Conservation (phyloP, 2,888 invertebrate species). For the Drosophila tripunctata region DNA sequence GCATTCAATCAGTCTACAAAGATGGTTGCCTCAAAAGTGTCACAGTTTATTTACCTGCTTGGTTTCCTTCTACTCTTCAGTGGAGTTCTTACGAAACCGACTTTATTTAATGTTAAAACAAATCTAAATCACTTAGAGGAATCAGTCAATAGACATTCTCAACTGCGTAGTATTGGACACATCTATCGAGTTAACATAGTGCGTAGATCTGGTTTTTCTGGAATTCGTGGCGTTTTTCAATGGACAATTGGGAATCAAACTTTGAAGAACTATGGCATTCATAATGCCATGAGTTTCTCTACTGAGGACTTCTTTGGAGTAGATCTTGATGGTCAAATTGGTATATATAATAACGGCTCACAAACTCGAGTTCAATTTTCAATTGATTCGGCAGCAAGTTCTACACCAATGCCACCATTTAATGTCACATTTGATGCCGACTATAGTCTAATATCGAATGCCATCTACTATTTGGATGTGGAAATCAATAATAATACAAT, state of each 20-base stretch:
- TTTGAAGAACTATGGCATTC: neutral
- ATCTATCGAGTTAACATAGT: too few species aligned
- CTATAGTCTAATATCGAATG: conserved; percentile 2
- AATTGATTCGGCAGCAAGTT: neutral
- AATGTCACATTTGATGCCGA: neutral
- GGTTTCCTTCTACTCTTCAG: neutral
- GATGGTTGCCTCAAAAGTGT: neutral
- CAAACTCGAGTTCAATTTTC: neutral
- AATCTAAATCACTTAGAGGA: neutral
- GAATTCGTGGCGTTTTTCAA: conserved; percentile 20
- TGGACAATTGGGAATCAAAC: neutral
- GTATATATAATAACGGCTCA: conserved; percentile 7
- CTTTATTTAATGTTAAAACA: neutral
- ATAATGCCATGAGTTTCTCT: conserved; percentile 4
- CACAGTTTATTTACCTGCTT: neutral
- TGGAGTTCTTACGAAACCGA: neutral
- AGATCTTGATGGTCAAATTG: conserved; percentile 3
- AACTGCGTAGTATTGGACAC: too few species aligned
- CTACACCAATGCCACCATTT: too few species aligned
- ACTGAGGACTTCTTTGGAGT: neutral
- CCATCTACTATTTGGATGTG: conserved; percentile 16
- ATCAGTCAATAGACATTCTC: too few species aligned
- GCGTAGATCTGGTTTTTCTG: neutral
- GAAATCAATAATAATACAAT: neutral
- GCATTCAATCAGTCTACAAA: neutral